These are phyloP conservation scores for Falco biarmicus DNA, from an alignment of 2,797 vertebrate species.

Conservation along the genomic window DNA sequence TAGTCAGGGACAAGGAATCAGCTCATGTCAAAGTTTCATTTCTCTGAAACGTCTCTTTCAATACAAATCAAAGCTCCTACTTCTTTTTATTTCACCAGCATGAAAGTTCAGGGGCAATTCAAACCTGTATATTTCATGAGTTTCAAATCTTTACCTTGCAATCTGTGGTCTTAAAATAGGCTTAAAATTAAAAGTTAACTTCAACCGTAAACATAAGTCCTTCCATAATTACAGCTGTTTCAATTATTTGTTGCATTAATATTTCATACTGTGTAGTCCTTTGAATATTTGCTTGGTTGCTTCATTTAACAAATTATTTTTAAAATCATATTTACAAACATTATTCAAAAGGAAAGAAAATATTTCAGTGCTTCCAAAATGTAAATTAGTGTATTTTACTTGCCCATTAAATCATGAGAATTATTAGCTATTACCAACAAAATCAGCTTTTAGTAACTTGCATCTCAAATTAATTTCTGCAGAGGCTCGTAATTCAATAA, in stretches of 20 bases:
- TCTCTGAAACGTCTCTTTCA: neutral
- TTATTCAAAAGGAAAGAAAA: neutral
- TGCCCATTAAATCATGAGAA: neutral
- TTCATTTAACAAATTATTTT: constrained; percentile 24
- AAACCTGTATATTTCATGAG: neutral
- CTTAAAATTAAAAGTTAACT: neutral
- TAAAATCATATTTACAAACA: neutral
- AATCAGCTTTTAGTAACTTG: neutral
- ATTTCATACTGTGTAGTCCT: neutral
- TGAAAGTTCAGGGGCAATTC: neutral
- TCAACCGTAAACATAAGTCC: neutral
- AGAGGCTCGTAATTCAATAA: neutral
- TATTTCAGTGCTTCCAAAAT: neutral
- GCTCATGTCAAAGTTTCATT: neutral
- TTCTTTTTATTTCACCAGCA: neutral
- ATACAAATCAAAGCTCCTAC: neutral
- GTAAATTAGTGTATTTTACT: neutral
- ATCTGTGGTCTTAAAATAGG: neutral
- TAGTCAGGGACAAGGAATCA: neutral
- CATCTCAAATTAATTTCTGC: neutral
- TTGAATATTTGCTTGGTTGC: neutral
- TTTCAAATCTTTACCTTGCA: neutral
- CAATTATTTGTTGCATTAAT: neutral
- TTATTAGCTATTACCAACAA: neutral
- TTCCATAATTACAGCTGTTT: neutral